Base-by-base conservation (phyloP, 2,888 invertebrate species). In the Aporophyla lueneburgensis region DNA sequence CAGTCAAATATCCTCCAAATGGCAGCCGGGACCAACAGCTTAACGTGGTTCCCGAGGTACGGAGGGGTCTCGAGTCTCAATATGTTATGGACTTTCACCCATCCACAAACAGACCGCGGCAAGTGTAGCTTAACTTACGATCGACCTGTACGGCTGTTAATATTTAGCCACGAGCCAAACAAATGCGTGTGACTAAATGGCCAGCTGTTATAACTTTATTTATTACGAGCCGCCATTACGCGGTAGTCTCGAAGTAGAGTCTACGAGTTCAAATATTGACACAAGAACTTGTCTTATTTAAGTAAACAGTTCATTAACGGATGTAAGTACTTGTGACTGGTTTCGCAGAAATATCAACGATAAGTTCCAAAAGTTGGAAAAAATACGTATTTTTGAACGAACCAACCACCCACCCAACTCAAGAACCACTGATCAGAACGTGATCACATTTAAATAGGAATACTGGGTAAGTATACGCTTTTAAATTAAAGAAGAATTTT, bases 251-350 rank as follows among this genome's bases (percentile, higher is more conserved):
- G 10, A 33, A 10, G n/a, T 24, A 16, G 19, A 62, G 33, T 59
- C 9, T 6, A 6, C 21, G 7, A 51, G 33, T 10, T 27, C 56
- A 62, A 72, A 74, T 66, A 78, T 80, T 65, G 9, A 40, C 80
- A 14, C 19, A 24, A 7, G 9, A 54, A 66, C 80, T 65, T 19
- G 46, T 65, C 19, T 12, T 16, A 24, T 14, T 21, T 16, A 79
- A 33, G 51, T 14, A 58, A 53, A 78, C 24, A 33, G 33, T 40
- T 53, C 58, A 24, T 33, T 19, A 53, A 24, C 40, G n/a, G 51
- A 65, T 58, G 6, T 33, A 0, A 14, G 56, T 79, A 51, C 43
- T 46, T 46, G 51, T n/a, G 6, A 27, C 63, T 7, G 33, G 63
- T 78, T 76, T 5, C 16, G 4, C 51, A 71, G 43, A 71, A 63